Evolutionary conservation across 2,113 vertebrate species (phyloP).

Genomic region (Sorex araneus): DNA sequence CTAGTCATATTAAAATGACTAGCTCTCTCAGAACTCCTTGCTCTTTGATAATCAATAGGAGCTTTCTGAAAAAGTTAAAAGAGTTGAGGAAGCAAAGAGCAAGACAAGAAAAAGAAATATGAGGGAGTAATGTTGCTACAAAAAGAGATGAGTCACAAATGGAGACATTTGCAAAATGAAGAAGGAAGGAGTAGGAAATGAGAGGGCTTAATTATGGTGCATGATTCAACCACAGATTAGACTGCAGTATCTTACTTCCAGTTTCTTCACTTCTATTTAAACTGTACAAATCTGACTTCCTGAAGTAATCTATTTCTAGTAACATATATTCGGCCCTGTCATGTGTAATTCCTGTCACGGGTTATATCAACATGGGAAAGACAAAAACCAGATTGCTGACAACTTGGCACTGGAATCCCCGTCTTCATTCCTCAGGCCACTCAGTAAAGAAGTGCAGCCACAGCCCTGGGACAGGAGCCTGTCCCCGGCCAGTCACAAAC

Average conservation of each 20-base stretch:
- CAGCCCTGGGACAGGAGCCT: not conserved
- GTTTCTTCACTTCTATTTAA: slow-evolving; percentile 76
- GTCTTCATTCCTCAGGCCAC: not conserved
- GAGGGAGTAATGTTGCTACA: slow-evolving; percentile 73
- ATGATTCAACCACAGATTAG: slow-evolving; percentile 80
- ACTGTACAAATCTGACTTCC: slow-evolving; percentile 74
- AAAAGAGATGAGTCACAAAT: slow-evolving; percentile 75
- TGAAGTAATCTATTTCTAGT: slow-evolving; percentile 77
- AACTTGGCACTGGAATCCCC: not conserved
- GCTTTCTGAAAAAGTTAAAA: slow-evolving; percentile 51
- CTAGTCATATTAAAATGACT: not conserved
- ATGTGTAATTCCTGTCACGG: slow-evolving; percentile 67
- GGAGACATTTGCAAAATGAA: slow-evolving; percentile 73
- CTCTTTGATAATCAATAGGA: slow-evolving; percentile 7
- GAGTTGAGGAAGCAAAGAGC: slow-evolving; percentile 65
- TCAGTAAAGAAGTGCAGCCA: not conserved
- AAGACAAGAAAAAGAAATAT: slow-evolving; percentile 75
- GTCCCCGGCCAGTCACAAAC: no score
- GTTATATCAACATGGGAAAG: slow-evolving; percentile 58
- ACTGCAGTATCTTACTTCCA: slow-evolving; percentile 65
- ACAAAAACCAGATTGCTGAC: slow-evolving; percentile 51
- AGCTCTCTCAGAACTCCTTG: not conserved
- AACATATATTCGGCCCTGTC: slow-evolving; percentile 63
- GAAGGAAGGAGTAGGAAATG: slow-evolving; percentile 76
- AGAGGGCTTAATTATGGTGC: slow-evolving; percentile 75